These are phyloP conservation scores for Trichogramma evanescens DNA, from an alignment of 2,888 invertebrate genomes.

Conservation along the genomic window DNA sequence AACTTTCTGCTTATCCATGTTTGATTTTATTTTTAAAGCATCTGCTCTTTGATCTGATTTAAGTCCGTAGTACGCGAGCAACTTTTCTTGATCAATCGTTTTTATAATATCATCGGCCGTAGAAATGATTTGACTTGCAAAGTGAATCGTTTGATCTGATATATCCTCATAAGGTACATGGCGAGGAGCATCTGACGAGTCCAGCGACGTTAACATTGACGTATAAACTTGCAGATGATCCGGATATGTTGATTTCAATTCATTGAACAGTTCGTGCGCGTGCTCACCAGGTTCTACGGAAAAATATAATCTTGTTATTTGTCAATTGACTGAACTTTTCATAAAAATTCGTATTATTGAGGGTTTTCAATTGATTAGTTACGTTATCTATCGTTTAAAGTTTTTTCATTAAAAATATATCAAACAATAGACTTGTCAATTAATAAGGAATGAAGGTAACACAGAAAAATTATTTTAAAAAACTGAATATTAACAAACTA, in stretches of 20 bases:
- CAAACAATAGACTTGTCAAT: no score
- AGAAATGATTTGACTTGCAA: conserved; percentile 53
- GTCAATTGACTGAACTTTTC: neutral
- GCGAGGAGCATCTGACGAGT: conserved; percentile 52
- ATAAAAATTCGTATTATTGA: neutral
- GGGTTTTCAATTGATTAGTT: no score
- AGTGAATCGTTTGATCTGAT: conserved; percentile 37
- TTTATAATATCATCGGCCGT: conserved; percentile 62
- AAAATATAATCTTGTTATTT: neutral
- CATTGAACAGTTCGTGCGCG: conserved; percentile 66
- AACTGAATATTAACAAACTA: no score
- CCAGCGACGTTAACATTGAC: conserved; percentile 72
- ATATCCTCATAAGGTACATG: conserved; percentile 46
- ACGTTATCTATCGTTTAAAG: no score
- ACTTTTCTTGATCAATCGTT: conserved; percentile 67
- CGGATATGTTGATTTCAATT: conserved; percentile 63
- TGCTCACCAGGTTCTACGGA: conserved; percentile 56
- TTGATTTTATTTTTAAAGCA: conserved; percentile 73
- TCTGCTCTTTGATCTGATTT: conserved; percentile 79
- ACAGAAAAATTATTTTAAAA: no score
- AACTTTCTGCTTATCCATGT: conserved; percentile 79
- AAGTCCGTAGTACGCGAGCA: conserved; percentile 76
- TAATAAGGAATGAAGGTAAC: no score
- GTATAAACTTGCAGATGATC: conserved; percentile 71
- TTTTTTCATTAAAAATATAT: no score